Evolutionary conservation across 2,888 invertebrate species (phyloP).

Genomic region (Ariolimax columbianus): DNA sequence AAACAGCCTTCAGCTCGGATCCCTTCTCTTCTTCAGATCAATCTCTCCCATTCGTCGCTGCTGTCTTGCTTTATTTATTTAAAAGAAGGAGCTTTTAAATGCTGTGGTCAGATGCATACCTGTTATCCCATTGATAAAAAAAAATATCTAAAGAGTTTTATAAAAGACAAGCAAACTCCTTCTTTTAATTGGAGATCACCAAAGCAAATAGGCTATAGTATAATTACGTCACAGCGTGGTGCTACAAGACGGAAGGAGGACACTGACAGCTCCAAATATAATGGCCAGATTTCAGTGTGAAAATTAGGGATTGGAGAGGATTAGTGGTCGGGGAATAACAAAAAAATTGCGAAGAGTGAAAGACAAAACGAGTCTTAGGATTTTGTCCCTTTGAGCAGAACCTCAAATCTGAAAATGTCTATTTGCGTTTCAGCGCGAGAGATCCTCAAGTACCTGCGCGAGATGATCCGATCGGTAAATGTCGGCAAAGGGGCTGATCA

Average conservation of each 20-base stretch:
- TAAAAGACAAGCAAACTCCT: not conserved
- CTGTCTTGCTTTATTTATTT: not conserved
- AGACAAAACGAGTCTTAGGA: slow-evolving; percentile 16
- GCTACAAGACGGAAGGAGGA: not conserved
- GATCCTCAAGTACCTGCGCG: slow-evolving; percentile 20
- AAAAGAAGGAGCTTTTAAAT: not conserved
- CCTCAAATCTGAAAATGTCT: slow-evolving; percentile 41
- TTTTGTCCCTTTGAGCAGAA: slow-evolving; percentile 31
- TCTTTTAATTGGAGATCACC: slow-evolving; percentile 23
- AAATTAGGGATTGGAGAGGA: slow-evolving; percentile 37
- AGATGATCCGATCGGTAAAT: slow-evolving; percentile 41
- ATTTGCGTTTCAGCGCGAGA: slow-evolving; percentile 33
- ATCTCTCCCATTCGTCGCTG: not conserved
- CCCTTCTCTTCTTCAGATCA: not conserved
- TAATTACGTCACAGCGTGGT: slow-evolving; percentile 26
- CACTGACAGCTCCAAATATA: slow-evolving; percentile 24
- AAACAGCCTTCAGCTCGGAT: not conserved
- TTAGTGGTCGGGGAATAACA: not conserved
- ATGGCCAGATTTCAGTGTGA: slow-evolving; percentile 31
- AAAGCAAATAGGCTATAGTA: not conserved
- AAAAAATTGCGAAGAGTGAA: slow-evolving; percentile 28
- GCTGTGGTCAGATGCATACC: not conserved
- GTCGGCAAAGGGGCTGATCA: slow-evolving; percentile 27
- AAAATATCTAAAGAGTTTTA: not conserved
- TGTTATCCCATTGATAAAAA: not conserved